phyloP scores from a whole-genome alignment of 2,888 invertebrate genomes.

The Agonum fuliginosum region DNA sequence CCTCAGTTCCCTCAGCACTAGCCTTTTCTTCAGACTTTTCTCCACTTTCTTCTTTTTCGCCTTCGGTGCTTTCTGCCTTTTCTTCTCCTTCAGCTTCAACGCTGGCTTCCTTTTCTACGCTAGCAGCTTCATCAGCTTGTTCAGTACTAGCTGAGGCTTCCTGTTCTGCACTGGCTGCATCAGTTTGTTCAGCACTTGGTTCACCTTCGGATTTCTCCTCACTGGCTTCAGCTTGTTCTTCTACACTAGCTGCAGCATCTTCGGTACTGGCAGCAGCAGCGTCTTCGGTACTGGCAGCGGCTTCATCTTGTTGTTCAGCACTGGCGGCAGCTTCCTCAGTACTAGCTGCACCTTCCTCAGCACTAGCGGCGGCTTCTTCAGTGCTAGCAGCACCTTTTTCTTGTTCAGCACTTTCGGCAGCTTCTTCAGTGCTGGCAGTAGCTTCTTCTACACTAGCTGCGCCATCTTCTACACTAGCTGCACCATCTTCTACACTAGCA shows the following conservation, averaged over 20 bases:
- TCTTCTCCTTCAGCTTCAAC: constrained; percentile 56
- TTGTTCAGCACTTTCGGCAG: constrained; percentile 57
- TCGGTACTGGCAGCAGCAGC: constrained; percentile 68
- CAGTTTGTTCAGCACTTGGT: constrained; percentile 62
- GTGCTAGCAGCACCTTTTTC: constrained; percentile 56
- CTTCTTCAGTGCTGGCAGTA: constrained; percentile 61
- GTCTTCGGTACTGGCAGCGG: constrained; percentile 59
- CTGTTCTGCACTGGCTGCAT: constrained; percentile 58
- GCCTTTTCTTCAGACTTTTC: constrained; percentile 57
- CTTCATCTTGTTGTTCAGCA: constrained; percentile 61
- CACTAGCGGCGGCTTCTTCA: constrained; percentile 63
- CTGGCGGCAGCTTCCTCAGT: constrained; percentile 69
- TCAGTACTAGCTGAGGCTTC: constrained; percentile 67
- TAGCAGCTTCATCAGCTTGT: constrained; percentile 66
- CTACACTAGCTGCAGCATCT: constrained; percentile 66
- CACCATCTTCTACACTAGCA: constrained; percentile 65
- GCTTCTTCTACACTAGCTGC: constrained; percentile 50
- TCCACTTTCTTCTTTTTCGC: constrained; percentile 61
- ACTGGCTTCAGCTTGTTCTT: constrained; percentile 68
- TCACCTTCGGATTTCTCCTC: constrained; percentile 64
- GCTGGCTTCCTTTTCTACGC: constrained; percentile 60
- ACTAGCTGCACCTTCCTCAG: constrained; percentile 68
- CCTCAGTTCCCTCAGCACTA: constrained; percentile 22
- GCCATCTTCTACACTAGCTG: constrained; percentile 62
- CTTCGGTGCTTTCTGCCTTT: constrained; percentile 60